phyloP scores from a whole-genome alignment of 2,888 invertebrate genomes.

The Erebia palarica region DNA sequence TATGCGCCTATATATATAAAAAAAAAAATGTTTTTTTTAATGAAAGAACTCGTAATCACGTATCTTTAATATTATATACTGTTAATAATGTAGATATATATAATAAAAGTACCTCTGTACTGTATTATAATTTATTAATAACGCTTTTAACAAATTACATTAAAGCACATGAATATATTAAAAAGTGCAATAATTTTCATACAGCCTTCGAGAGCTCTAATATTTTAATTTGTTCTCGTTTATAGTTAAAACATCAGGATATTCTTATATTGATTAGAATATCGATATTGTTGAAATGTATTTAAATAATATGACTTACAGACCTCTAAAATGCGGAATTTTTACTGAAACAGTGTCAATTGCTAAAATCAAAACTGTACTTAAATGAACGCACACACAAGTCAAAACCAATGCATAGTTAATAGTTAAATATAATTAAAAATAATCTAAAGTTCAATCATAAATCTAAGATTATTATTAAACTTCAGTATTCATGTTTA shows the following conservation, averaged over 20 bases:
- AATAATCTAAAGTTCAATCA: background rate
- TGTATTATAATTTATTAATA: too few relatives aligned
- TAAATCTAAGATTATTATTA: background rate
- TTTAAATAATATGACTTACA: background rate
- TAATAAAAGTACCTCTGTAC: too few relatives aligned
- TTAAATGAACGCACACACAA: background rate
- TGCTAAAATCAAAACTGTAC: background rate
- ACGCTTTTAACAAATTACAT: too few relatives aligned
- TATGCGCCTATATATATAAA: too few relatives aligned
- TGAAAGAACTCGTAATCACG: too few relatives aligned
- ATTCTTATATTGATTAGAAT: background rate
- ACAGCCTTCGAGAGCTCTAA: background rate
- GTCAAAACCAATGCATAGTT: background rate
- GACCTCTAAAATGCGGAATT: background rate
- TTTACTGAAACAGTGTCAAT: constrained; percentile 4
- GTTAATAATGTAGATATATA: background rate
- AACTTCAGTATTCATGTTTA: background rate
- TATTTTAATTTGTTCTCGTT: too few relatives aligned
- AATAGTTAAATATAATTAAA: background rate
- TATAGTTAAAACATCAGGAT: background rate
- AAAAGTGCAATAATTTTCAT: background rate
- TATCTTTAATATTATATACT: too few relatives aligned
- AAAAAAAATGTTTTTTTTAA: too few relatives aligned
- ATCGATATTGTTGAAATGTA: background rate
- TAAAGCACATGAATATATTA: too few relatives aligned